Conservation (phyloP, 92 coral and sea anemone genomes). For the Palythoa heliodiscus region DNA sequence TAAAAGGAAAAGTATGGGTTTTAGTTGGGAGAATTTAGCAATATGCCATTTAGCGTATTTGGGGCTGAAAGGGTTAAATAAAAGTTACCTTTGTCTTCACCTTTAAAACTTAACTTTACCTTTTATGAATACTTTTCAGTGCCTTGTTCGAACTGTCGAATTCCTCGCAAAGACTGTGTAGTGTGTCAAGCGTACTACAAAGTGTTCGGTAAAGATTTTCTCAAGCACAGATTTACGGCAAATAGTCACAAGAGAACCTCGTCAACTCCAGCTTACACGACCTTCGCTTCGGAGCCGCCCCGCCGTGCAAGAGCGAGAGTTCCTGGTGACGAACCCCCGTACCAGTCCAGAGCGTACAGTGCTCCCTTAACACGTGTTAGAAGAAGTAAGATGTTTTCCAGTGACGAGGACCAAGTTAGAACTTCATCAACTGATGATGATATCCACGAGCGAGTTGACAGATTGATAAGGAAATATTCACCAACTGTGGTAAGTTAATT, state of each 20-base stretch:
- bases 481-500: conserved; percentile 46
- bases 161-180: conserved; percentile 93
- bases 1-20: no score
- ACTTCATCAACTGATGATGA: conserved; percentile 67
- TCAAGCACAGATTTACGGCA: conserved; percentile 84
- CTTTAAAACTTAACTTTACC: no score
- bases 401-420: conserved; percentile 59
- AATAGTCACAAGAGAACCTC: conserved; percentile 67
- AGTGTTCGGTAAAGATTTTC: conserved; percentile 91
- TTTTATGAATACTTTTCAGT: conserved; percentile 45
- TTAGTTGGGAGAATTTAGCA: no score
- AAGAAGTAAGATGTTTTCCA: conserved; percentile 58
- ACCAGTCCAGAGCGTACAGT: conserved; percentile 91
- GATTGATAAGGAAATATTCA: conserved; percentile 47
- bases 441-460: conserved; percentile 81
- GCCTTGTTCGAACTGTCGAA: conserved; percentile 89
- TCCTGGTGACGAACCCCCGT: conserved; percentile 74
- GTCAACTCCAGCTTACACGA: conserved; percentile 75
- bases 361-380: conserved; percentile 81
- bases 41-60: no score
- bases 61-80: no score
- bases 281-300: conserved; percentile 79
- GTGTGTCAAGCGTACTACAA: conserved; percentile 96
- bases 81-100: no score
- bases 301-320: conserved; percentile 63